phyloP scores from a whole-genome alignment of 2,888 invertebrate genomes.

The Lepidochitona cinerea region DNA sequence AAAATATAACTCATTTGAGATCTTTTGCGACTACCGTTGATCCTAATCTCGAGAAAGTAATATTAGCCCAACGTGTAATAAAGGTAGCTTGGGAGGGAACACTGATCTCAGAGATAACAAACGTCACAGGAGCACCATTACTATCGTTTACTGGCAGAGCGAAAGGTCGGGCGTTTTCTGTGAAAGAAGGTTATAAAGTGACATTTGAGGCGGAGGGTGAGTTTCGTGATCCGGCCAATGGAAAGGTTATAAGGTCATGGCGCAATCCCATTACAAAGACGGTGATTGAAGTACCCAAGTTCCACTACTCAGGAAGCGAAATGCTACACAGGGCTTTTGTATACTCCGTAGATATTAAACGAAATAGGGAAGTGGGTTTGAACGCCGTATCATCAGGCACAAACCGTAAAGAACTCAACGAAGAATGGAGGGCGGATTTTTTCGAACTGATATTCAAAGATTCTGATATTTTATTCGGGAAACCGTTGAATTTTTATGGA shows the following conservation, averaged over 20 bases:
- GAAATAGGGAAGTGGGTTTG: no score
- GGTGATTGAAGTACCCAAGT: constrained; percentile 11
- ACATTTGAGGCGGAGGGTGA: neutral
- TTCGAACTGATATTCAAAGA: no score
- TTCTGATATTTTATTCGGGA: no score
- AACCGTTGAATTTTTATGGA: constrained; percentile 24
- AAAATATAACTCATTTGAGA: constrained; percentile 20
- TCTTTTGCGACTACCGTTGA: constrained; percentile 23
- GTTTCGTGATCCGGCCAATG: constrained; percentile 19
- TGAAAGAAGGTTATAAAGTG: neutral
- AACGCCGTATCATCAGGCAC: no score
- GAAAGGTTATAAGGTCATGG: constrained; percentile 17
- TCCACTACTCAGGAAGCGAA: no score
- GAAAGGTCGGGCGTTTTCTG: neutral
- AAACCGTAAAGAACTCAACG: no score
- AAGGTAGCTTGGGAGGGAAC: constrained; percentile 27
- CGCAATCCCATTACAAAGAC: constrained; percentile 34
- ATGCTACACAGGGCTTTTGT: no score
- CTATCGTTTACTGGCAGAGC: constrained; percentile 25
- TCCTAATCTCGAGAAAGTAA: constrained; percentile 18
- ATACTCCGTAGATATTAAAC: no score
- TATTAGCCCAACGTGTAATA: constrained; percentile 13
- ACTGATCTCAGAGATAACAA: constrained; percentile 32
- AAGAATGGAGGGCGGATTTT: no score
- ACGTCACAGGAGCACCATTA: constrained; percentile 23